phyloP scores from a whole-genome alignment of 2,797 vertebrate species.

The Rhodeus uyekii region DNA sequence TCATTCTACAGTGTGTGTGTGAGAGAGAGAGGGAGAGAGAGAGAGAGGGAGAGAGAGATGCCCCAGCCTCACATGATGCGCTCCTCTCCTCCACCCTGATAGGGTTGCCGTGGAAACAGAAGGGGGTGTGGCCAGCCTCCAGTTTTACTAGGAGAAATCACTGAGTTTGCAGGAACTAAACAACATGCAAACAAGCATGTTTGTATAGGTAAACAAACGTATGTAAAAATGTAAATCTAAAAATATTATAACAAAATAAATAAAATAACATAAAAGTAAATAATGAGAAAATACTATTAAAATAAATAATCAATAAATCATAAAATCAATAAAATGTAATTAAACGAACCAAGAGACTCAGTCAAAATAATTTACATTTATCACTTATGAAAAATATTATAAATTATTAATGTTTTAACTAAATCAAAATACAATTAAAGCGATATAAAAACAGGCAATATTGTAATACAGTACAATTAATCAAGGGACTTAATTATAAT shows the following conservation, averaged over 20 bases:
- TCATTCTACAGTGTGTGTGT: slow-evolving; percentile 59
- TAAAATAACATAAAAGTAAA: background rate
- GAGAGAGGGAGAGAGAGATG: slow-evolving; percentile 65
- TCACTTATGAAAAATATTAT: background rate
- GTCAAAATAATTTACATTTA: background rate
- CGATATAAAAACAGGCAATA: background rate
- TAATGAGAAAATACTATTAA: background rate
- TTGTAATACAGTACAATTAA: background rate
- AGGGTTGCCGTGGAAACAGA: slow-evolving; percentile 78
- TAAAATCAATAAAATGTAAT: background rate
- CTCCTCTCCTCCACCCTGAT: slow-evolving; percentile 77
- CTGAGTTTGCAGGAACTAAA: slow-evolving; percentile 57
- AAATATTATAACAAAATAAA: background rate
- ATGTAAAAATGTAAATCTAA: slow-evolving; percentile 24
- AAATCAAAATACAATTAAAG: background rate
- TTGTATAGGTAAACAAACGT: background rate
- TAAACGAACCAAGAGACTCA: background rate
- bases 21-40: slow-evolving; percentile 52
- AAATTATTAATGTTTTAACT: background rate
- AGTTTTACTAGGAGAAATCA: slow-evolving; percentile 49
- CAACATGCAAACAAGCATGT: background rate
- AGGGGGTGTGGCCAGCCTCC: slow-evolving; percentile 62
- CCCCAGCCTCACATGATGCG: slow-evolving; percentile 78
- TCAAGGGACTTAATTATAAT: background rate
- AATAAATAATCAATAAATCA: background rate